A percentile compares a stretch with the other conserved stretches of the same genome.
Conservation (phyloP, 2,113 vertebrate species). For the Reinhardtius hippoglossoides region DNA sequence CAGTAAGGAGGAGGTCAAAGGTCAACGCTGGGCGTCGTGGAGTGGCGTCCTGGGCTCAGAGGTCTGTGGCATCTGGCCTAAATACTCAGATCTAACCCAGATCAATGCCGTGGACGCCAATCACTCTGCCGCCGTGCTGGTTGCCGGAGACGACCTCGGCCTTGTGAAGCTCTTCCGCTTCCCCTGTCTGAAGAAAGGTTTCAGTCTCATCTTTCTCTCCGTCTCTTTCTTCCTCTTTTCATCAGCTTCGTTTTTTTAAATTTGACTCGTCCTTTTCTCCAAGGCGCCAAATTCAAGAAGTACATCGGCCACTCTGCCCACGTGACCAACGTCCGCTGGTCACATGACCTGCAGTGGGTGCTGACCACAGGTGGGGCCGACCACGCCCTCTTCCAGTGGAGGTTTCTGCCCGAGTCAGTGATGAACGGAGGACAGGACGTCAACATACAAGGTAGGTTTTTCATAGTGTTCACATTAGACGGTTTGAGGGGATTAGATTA, state of each 20-base stretch:
- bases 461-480: background rate
- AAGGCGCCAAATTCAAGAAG: constrained; percentile 95
- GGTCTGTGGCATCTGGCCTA: constrained; percentile 95
- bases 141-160: constrained; percentile 92
- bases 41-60: constrained; percentile 92
- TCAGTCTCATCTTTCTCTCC: background rate
- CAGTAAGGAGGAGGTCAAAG: constrained; percentile 92
- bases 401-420: constrained; percentile 91
- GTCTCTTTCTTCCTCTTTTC: background rate
- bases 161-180: constrained; percentile 93
- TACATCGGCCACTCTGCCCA: constrained; percentile 96
- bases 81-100: constrained; percentile 88
- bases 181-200: constrained; percentile 93
- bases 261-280: constrained; percentile 2
- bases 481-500: too few relatives aligned
- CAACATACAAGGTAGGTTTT: constrained; percentile 82
- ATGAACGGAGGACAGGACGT: constrained; percentile 88
- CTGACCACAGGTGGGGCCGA: constrained; percentile 95
- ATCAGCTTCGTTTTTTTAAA: background rate
- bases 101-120: constrained; percentile 95
- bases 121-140: constrained; percentile 86
- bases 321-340: constrained; percentile 96
- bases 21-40: constrained; percentile 93
- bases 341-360: constrained; percentile 94
- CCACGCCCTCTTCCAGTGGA: constrained; percentile 97